Evolutionary conservation across 2,113 vertebrate genomes (phyloP).

Genomic region (Penelope pileata): DNA sequence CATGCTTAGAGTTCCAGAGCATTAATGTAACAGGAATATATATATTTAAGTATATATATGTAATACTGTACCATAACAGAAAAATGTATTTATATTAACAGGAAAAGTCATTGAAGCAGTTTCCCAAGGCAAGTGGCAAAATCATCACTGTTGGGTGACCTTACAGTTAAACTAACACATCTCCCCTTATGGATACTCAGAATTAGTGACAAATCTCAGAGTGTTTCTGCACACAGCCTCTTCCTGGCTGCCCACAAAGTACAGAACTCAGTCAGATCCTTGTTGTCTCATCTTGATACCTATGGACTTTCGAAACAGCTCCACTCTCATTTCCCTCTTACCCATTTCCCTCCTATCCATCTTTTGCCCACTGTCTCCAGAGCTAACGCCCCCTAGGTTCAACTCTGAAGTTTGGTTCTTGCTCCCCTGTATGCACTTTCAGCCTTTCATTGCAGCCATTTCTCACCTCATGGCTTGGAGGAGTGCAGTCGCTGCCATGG

Average conservation of each 20-base stretch:
- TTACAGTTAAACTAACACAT: background rate
- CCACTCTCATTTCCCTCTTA: background rate
- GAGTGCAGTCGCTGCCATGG: background rate
- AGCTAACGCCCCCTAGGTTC: too few relatives aligned
- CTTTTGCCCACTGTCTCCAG: too few relatives aligned
- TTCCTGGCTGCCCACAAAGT: background rate
- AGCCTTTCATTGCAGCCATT: background rate
- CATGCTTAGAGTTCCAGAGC: background rate
- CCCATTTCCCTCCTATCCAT: too few relatives aligned
- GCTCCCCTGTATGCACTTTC: accelerated
- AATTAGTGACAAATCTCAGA: background rate
- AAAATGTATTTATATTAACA: background rate
- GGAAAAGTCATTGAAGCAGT: background rate
- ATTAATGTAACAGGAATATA: background rate
- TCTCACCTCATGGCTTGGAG: accelerated
- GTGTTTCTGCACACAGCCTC: background rate
- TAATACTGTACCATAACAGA: background rate
- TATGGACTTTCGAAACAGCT: background rate
- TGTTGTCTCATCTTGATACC: background rate
- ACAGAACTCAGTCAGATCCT: accelerated
- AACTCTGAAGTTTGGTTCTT: too few relatives aligned
- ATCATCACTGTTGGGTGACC: background rate
- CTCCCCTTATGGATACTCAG: background rate
- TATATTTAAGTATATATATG: background rate
- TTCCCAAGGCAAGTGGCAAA: background rate